Conservation (phyloP, 2,797 vertebrate genomes). For the Schizopygopsis pylzovi region DNA sequence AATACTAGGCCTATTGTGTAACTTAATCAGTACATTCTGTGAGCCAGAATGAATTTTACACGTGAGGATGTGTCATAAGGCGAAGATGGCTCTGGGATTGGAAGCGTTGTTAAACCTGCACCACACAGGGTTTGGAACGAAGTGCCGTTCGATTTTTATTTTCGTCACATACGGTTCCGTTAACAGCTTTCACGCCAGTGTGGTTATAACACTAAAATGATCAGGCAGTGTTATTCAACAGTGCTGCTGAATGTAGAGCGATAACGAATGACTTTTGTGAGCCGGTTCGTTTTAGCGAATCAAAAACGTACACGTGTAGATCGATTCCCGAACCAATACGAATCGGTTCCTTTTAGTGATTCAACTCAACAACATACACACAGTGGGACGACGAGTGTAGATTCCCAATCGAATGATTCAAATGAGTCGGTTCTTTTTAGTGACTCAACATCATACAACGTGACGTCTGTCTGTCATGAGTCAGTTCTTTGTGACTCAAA, state of each 20-base stretch:
- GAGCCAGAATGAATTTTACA: conserved; percentile 24
- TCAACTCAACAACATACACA: background rate
- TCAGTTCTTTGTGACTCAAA: conserved; percentile 10
- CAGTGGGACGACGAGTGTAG: background rate
- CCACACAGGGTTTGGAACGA: background rate
- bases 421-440: background rate
- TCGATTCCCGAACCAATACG: background rate
- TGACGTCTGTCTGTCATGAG: background rate
- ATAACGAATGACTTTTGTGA: background rate
- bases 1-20: conserved; percentile 13
- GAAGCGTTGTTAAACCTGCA: background rate
- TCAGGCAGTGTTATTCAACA: background rate
- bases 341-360: background rate
- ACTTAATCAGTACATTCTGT: conserved; percentile 5
- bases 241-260: background rate
- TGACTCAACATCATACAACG: background rate
- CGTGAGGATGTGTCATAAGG: conserved; percentile 10
- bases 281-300: background rate
- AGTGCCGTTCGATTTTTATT: background rate
- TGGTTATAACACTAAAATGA: background rate
- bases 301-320: background rate
- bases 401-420: background rate
- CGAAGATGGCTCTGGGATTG: background rate
- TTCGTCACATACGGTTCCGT: background rate
- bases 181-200: background rate